Conservation (phyloP, 2,113 vertebrate genomes). For the Mobula birostris region DNA sequence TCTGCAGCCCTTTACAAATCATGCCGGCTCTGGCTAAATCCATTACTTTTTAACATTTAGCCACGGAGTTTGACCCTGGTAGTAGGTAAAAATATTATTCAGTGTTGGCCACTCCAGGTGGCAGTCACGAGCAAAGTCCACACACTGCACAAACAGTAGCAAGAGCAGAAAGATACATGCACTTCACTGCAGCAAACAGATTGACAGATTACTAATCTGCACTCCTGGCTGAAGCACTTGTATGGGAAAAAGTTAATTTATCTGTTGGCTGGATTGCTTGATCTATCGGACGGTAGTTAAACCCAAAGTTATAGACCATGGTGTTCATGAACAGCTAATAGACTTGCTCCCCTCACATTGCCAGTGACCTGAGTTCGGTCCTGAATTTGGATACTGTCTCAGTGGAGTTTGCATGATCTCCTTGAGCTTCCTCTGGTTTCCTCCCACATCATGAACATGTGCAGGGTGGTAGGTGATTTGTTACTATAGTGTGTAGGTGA, state of each 20-base stretch:
- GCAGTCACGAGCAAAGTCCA: background rate
- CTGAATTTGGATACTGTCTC: too few species aligned
- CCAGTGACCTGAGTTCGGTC: too few species aligned
- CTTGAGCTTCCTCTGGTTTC: too few species aligned
- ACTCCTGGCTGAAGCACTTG: background rate
- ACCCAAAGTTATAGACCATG: background rate
- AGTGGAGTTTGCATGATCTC: too few species aligned
- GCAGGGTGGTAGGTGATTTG: too few species aligned
- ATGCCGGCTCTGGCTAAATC: conserved; percentile 3
- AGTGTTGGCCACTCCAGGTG: background rate
- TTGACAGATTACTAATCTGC: background rate
- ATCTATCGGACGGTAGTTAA: background rate
- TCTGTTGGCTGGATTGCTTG: background rate
- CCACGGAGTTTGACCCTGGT: conserved; percentile 32
- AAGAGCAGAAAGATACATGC: background rate
- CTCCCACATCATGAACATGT: too few species aligned
- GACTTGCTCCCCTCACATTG: too few species aligned
- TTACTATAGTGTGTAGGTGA: too few species aligned
- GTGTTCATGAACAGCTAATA: background rate
- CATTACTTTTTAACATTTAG: conserved; percentile 22
- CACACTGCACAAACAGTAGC: background rate
- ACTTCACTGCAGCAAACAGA: background rate
- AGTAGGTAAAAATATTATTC: background rate
- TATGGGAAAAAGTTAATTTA: background rate
- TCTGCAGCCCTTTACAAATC: conserved; percentile 19